phyloP scores from a whole-genome alignment of 1,140 invertebrate species.

The Drosophila serrata region DNA sequence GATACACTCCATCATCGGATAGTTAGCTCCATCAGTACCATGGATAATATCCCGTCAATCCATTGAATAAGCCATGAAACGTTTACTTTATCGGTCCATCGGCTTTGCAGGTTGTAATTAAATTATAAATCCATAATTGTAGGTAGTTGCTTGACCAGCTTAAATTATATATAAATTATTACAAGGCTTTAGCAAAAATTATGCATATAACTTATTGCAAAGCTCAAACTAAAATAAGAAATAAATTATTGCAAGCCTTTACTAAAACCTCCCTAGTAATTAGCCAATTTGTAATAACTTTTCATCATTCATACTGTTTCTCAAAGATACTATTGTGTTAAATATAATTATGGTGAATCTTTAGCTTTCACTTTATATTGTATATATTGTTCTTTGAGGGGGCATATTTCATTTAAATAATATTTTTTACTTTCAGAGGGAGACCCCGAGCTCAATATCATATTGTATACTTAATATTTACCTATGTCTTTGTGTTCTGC shows the following conservation, averaged over 20 bases:
- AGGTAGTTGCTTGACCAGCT: neutral
- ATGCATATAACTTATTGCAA: neutral
- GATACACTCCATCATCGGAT: constrained; percentile 17
- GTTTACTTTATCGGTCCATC: constrained; percentile 25
- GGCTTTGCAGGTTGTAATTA: neutral
- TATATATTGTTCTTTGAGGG: neutral
- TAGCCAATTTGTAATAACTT: neutral
- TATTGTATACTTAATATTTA: neutral
- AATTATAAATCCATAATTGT: constrained; percentile 4
- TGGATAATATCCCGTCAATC: neutral
- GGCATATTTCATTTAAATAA: neutral
- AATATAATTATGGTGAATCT: neutral
- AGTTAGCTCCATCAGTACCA: constrained; percentile 9
- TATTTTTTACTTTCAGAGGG: neutral
- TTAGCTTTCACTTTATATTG: neutral
- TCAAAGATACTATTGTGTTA: neutral
- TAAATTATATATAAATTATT: neutral
- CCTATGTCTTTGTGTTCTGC: neutral
- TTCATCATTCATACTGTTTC: neutral
- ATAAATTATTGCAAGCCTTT: neutral
- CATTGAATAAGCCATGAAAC: constrained; percentile 7
- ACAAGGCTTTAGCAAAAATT: neutral
- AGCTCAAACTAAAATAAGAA: neutral
- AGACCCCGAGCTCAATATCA: neutral
- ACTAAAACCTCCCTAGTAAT: neutral